These are phyloP conservation scores for Homalodisca vitripennis DNA, from an alignment of 1,140 invertebrate genomes.

Conservation along the genomic window DNA sequence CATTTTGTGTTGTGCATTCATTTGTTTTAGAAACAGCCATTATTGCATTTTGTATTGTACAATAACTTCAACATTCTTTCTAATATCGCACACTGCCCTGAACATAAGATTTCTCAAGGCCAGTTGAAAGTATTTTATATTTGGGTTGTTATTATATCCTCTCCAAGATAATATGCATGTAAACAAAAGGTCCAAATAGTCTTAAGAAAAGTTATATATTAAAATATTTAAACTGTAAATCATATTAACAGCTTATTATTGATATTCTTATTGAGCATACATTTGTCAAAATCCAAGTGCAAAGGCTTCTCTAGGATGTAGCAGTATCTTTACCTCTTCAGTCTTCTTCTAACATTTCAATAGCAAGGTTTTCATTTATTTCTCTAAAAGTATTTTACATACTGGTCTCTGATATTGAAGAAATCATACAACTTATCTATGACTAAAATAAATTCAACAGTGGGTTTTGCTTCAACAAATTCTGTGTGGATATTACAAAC, in stretches of 20 bases:
- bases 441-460: background rate
- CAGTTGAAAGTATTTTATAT: background rate
- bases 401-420: background rate
- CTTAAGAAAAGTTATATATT: too few species aligned
- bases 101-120: background rate
- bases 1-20: too few species aligned
- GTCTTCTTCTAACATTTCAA: background rate
- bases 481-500: background rate
- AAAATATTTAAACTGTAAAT: background rate
- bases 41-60: too few species aligned
- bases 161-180: background rate
- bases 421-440: background rate
- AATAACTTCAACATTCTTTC: too few species aligned
- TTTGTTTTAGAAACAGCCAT: too few species aligned
- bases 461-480: too few species aligned
- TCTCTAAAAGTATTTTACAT: background rate
- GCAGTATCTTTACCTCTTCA: background rate
- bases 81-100: background rate
- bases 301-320: background rate
- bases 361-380: background rate
- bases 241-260: background rate
- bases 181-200: background rate
- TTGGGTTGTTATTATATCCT: background rate
- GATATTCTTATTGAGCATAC: background rate
- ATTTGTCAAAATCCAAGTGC: background rate